Evolutionary conservation across 2,113 vertebrate species (phyloP), one percentile per base, ranked within the genome.

Genomic region (Lota lota): DNA sequence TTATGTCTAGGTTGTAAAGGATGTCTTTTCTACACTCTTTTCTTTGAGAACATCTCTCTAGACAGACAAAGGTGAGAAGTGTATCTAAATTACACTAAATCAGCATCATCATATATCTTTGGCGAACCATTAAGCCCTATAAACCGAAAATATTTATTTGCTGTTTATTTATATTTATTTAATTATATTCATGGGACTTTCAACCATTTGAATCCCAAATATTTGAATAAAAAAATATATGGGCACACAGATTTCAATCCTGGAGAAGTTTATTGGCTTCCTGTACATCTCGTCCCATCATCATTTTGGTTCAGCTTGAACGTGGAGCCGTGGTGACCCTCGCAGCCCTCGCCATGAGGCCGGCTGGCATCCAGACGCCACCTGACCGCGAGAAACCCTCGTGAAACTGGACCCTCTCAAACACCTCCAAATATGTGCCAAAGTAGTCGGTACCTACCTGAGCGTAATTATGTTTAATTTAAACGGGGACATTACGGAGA

Each of bases 381-480:
- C 63, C 66, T 54, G 58, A 76, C 75, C 73, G 61, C 72, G 53
- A 77, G 73, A 76, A 61, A 14, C 19, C 59, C 21, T 11, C 53
- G n/a, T 17, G 65, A 75, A 79, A 70, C 75, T 62, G 53, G 0
- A 14, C 79, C 64, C 56, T 47, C 69, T 68, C 51, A 75, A 70
- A 73, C 69, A 36, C 76, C 69, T 62, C n/a, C 12, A 61, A 79
- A 70, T 72, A 71, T 67, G 69, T 61, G 57, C 15, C n/a, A 53
- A 68, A 56, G 60, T 22, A 74, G 72, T 75, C 67, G 75, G 69
- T 76, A 77, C 63, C 78, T 70, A 56, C 66, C 78, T 67, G 71
- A 73, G 68, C 20, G 83, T 74, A 85, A 86, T 86, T 84, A 78
- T 64, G 76, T 56, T 66, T 68, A 70, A 84, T 85, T 85, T 82